Percentiles rank a stretch among this genome's conserved stretches.
Evolutionary conservation across 2,888 invertebrate species (phyloP).

Genomic region (Epistrophe eligans): DNA sequence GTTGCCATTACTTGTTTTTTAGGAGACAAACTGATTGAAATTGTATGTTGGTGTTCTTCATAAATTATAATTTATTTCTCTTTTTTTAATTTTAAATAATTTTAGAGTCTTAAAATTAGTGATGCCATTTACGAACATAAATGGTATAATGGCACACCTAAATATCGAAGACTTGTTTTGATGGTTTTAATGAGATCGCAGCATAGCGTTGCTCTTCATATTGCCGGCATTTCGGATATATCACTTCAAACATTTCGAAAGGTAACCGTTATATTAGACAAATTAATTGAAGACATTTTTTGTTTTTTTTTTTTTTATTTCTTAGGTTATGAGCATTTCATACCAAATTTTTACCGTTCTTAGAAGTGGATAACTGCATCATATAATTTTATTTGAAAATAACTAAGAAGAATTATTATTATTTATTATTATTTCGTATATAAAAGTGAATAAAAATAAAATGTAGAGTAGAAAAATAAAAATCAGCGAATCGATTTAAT

Average conservation of each 20-base stretch:
- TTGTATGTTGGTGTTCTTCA: slow-evolving; percentile 42
- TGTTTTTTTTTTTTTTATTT: background rate
- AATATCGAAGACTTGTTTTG: slow-evolving; percentile 66
- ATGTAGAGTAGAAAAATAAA: too few species aligned
- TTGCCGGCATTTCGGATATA: slow-evolving; percentile 71
- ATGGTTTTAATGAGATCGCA: slow-evolving; percentile 65
- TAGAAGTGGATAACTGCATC: slow-evolving; percentile 31
- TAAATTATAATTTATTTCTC: background rate
- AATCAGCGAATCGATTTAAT: too few species aligned
- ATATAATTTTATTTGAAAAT: too few species aligned
- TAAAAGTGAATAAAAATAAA: too few species aligned
- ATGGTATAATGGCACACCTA: slow-evolving; percentile 72
- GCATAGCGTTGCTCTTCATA: slow-evolving; percentile 56
- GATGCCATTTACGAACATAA: slow-evolving; percentile 72
- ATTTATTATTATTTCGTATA: too few species aligned
- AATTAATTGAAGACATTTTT: too few species aligned
- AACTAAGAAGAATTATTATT: too few species aligned
- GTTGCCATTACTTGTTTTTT: slow-evolving; percentile 76
- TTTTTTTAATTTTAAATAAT: background rate
- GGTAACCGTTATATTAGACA: slow-evolving; percentile 5
- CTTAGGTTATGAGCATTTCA: slow-evolving; percentile 72
- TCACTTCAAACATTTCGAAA: slow-evolving; percentile 67
- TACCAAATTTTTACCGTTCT: slow-evolving; percentile 76
- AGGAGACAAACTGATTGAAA: slow-evolving; percentile 72
- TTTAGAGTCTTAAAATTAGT: slow-evolving; percentile 64